phyloP scores from a whole-genome alignment of 2,113 vertebrate genomes.

The Chaetodon auriga region DNA sequence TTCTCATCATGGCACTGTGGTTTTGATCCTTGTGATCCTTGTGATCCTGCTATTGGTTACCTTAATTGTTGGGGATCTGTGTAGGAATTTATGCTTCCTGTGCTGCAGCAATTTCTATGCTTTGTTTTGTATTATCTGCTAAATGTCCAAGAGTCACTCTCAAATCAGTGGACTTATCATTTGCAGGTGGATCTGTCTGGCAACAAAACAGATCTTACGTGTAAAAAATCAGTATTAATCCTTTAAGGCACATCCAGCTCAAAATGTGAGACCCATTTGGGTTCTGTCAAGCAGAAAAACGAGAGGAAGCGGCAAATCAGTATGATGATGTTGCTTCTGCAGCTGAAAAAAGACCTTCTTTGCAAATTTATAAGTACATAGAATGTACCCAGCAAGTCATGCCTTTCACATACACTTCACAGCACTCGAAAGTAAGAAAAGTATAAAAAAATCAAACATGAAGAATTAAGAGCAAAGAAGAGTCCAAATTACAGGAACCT shows the following conservation, averaged over 20 bases:
- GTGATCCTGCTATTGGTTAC: constrained; percentile 18
- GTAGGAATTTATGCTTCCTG: constrained; percentile 34
- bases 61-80: constrained; percentile 15
- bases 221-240: constrained; percentile 75
- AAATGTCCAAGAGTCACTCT: constrained; percentile 24
- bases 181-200: constrained; percentile 62
- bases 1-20: constrained; percentile 51
- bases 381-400: constrained; percentile 84
- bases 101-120: not conserved
- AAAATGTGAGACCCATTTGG: constrained; percentile 78
- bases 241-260: constrained; percentile 86
- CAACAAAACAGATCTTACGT: constrained; percentile 64
- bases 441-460: constrained; percentile 72
- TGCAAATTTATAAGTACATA: constrained; percentile 77
- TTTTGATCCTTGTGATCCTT: constrained; percentile 58
- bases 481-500: constrained; percentile 78
- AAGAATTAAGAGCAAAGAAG: constrained; percentile 82
- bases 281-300: constrained; percentile 69
- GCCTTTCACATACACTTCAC: constrained; percentile 84
- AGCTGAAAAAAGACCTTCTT: constrained; percentile 68
- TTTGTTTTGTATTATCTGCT: constrained; percentile 31
- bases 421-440: constrained; percentile 80
- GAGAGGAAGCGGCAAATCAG: constrained; percentile 78
- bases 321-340: constrained; percentile 72
- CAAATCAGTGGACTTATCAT: constrained; percentile 45